Base-by-base conservation (phyloP, 1,140 invertebrate species). In the Neodiprion pinetum region DNA sequence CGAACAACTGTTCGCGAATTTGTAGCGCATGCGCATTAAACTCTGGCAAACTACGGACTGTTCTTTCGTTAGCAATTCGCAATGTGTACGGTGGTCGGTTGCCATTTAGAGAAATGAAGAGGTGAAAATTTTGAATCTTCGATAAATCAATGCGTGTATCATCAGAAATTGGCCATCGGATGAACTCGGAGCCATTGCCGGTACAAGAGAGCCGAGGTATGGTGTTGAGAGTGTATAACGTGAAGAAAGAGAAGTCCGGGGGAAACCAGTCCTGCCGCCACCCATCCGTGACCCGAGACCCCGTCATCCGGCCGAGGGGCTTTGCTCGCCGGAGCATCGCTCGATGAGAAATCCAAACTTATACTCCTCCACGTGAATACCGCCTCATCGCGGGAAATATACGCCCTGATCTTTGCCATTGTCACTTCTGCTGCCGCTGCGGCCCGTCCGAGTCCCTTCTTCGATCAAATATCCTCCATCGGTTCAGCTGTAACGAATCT, bases 231-330 rank as follows among this genome's bases (percentile, higher is more conserved):
- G 67, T 21, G 23, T 23, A 69, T 69, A 69, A 11, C 11, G 12
- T 14, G 23, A 14, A 23, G 40, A 69, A 47, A 69, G 17, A 69
- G 67, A 69, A 69, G 67, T 69, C 80, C 80, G 83, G 81, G 82
- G 83, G 80, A 87, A 87, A 87, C 85, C 85, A 87, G 85, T 87
- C 84, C 84, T 86, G 82, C 80, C 83, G 80, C 84, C 82, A 82
- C 83, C 83, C 85, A 86, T 85, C 84, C 85, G 81, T 87, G 85
- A 87, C 85, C 85, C 83, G 83, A 79, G 85, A 86, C 83, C 85
- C 80, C 85, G 82, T 83, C 80, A 80, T 82, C 82, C 81, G 82
- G 82, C 82, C 82, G 77, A 73, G 76, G 75, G 12, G 50, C 47
- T 71, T 65, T 65, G 68, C 67, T 72, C 48, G 17, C 70, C 70